phyloP scores from a whole-genome alignment of 2,888 invertebrate species.

The Slavum lentiscoides region DNA sequence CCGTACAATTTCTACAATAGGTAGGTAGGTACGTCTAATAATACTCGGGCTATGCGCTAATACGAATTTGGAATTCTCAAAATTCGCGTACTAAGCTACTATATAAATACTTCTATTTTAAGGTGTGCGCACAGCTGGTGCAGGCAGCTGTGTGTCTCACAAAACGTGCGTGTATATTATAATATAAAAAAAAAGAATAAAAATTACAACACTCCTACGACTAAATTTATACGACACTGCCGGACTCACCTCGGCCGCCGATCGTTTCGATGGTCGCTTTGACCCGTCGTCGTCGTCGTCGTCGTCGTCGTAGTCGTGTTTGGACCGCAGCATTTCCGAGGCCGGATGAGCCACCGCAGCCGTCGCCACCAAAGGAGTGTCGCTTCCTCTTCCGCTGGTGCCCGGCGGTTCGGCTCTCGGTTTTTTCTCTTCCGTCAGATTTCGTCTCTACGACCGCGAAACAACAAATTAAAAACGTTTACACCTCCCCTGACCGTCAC shows the following conservation, averaged over 20 bases:
- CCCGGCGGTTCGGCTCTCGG: conserved; percentile 30
- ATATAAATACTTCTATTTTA: no score
- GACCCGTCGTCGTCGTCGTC: not conserved
- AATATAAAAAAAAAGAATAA: no score
- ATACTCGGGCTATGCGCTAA: no score
- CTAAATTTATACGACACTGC: not conserved
- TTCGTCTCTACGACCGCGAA: conserved; percentile 27
- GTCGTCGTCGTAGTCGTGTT: no score
- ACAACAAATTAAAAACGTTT: not conserved
- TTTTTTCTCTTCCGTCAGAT: conserved; percentile 39
- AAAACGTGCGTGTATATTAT: no score
- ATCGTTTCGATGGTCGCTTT: not conserved
- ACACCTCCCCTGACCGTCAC: not conserved
- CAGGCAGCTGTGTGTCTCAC: no score
- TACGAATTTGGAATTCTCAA: no score
- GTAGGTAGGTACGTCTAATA: no score
- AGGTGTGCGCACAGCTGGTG: no score
- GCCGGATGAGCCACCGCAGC: conserved; percentile 14
- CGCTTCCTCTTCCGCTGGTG: not conserved
- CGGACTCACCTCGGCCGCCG: conserved; percentile 27
- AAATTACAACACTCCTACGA: no score
- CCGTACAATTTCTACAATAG: no score
- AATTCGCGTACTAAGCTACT: no score
- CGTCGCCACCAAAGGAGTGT: not conserved
- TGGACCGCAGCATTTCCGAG: not conserved